Evolutionary conservation across 2,797 vertebrate species (phyloP), one percentile per base, ranked within the genome.

Genomic region (Periophthalmus magnuspinnatus): DNA sequence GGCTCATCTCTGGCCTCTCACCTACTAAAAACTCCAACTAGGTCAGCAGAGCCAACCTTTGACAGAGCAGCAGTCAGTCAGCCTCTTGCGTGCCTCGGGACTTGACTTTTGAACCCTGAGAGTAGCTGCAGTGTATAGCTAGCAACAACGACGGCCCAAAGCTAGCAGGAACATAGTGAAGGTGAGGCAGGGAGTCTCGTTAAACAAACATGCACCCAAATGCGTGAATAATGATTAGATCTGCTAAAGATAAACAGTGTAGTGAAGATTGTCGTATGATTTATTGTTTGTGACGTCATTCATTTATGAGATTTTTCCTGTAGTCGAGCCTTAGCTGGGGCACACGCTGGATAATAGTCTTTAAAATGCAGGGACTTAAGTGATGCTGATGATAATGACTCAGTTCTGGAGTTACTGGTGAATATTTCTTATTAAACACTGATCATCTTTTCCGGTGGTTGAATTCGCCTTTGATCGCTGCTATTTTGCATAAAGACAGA

Each of bases 51-150:
- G 45, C 54, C 57, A 38, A 57, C 67, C 71, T 75, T 61, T 45
- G 34, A n/a, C 24, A 8, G 32, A 72, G 5, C 65, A 59, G 65
- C 57, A 69, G 56, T 79, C 69, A 45, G 21, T 79, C 69, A 52
- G 28, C 58, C 33, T 17, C 1, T 52, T 19, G 0, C 56, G 70
- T 69, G 62, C 72, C 36, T 68, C 28, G 0, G 0, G 65, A 72
- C 22, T 70, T 14, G 32, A 50, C 78, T 70, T 77, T 59, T 77
- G 73, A 82, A 76, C 77, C 34, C 52, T 61, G 14, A 21, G 9
- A 73, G 71, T 64, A 68, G 77, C 41, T 16, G 11, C 74, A 52
- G 71, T 66, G 50, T 63, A 54, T 55, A 19, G 21, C 13, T 50
- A 10, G 68, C 67, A 68, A 50, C 57, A 55, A n/a, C 16, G 3